These are phyloP conservation scores for Rhadinocentrus ornatus DNA, from an alignment of 2,797 vertebrate species.

Conservation along the genomic window DNA sequence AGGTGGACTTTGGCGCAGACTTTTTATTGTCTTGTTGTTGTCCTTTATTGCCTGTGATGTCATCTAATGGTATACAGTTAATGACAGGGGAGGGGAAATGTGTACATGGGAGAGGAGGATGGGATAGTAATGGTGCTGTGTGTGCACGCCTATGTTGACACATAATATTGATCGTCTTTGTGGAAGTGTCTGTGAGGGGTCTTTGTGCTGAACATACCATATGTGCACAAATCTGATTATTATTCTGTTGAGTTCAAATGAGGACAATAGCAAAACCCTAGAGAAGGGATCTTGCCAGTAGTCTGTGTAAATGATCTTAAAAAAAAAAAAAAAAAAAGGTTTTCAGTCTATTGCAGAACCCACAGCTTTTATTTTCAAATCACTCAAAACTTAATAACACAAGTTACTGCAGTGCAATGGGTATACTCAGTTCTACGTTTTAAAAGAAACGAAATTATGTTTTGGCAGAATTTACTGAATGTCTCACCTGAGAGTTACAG, in stretches of 20 bases:
- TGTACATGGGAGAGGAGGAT: conserved; percentile 72
- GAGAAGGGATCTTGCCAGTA: conserved; percentile 24
- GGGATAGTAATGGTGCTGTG: conserved; percentile 63
- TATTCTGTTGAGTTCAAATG: conserved; percentile 8
- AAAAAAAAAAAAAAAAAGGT: background rate
- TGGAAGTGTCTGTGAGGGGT: conserved; percentile 21
- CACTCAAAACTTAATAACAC: background rate
- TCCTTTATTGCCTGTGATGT: conserved; percentile 84
- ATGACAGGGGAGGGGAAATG: conserved; percentile 66
- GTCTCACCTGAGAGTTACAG: too few species aligned
- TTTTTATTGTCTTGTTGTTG: conserved; percentile 83
- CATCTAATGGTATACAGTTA: conserved; percentile 82
- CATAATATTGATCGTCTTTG: conserved; percentile 66
- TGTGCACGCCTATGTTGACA: conserved; percentile 52
- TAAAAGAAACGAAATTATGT: background rate
- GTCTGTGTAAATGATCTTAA: background rate
- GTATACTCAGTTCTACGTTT: background rate
- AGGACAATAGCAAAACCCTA: conserved; percentile 22
- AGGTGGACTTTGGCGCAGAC: conserved; percentile 64
- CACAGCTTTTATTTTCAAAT: background rate
- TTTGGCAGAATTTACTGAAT: background rate
- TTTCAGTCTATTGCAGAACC: background rate
- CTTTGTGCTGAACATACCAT: conserved; percentile 20
- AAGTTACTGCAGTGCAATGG: background rate
- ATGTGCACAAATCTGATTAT: conserved; percentile 27